Conservation (phyloP, 2,888 invertebrate genomes). For the Scrobipalpa atriplicella region DNA sequence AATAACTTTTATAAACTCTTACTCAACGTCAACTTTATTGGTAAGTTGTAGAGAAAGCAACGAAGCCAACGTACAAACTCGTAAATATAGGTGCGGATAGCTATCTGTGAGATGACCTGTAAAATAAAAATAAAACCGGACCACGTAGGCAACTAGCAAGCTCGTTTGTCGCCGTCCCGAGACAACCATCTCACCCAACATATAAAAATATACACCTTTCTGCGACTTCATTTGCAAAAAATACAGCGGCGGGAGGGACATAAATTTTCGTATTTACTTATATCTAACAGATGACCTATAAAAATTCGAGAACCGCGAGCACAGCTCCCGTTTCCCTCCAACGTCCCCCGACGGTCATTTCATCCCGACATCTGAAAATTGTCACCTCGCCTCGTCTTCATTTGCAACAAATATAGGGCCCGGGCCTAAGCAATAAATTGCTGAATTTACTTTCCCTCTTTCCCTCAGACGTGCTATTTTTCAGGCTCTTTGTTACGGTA, state of each 20-base stretch:
- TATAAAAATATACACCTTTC: neutral
- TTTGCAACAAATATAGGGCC: constrained; percentile 79
- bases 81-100: constrained; percentile 19
- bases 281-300: constrained; percentile 38
- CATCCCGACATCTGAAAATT: constrained; percentile 70
- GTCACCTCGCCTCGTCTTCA: constrained; percentile 78
- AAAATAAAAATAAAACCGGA: constrained; percentile 36
- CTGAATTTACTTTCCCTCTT: constrained; percentile 72
- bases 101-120: constrained; percentile 36
- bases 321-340: constrained; percentile 53
- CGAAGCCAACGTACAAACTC: neutral
- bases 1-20: neutral
- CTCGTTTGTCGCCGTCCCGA: neutral
- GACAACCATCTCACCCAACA: neutral
- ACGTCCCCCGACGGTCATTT: constrained; percentile 71
- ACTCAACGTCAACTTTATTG: neutral
- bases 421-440: constrained; percentile 72
- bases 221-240: neutral
- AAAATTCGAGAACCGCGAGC: constrained; percentile 54
- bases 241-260: neutral
- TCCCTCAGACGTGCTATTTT: constrained; percentile 73
- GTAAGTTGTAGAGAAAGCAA: neutral
- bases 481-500: constrained; percentile 71
- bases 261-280: neutral
- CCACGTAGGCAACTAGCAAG: neutral